Percentiles rank a stretch among this genome's conserved stretches.
These are phyloP conservation scores for Psophia crepitans DNA, from an alignment of 2,113 vertebrate genomes.

Conservation along the genomic window DNA sequence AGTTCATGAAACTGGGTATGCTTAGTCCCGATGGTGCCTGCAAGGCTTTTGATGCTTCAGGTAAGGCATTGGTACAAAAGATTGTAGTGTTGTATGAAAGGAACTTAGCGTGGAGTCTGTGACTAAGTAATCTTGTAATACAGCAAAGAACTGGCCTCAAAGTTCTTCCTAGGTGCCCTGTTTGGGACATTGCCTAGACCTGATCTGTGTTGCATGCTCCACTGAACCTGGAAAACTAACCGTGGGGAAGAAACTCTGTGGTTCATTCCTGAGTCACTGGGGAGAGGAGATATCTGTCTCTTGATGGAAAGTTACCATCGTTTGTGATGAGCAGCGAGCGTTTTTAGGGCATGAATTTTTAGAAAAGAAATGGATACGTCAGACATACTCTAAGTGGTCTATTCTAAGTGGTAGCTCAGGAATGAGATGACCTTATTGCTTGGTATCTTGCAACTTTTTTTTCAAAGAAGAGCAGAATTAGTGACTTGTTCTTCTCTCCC, in stretches of 20 bases:
- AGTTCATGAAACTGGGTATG: slow-evolving; percentile 97
- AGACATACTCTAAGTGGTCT: background rate
- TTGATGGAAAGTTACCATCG: background rate
- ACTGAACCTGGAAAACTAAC: background rate
- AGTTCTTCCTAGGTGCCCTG: background rate
- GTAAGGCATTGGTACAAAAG: slow-evolving; percentile 64
- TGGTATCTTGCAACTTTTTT: background rate
- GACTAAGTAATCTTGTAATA: background rate
- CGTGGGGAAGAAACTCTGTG: background rate
- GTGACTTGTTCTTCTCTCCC: background rate
- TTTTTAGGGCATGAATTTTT: background rate
- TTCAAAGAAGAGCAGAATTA: background rate
- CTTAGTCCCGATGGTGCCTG: slow-evolving; percentile 88
- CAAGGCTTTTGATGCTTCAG: slow-evolving; percentile 87
- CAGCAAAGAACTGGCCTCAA: background rate
- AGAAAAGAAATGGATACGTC: background rate
- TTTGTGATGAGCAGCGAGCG: background rate
- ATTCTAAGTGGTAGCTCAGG: background rate
- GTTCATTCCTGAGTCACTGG: background rate
- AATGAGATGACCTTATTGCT: background rate
- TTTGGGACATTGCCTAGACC: background rate
- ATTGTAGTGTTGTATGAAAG: background rate
- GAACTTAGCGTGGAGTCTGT: background rate
- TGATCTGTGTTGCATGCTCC: background rate
- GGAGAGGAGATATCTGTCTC: background rate